phyloP scores from a whole-genome alignment of 2,113 vertebrate genomes.

The Otis tarda region DNA sequence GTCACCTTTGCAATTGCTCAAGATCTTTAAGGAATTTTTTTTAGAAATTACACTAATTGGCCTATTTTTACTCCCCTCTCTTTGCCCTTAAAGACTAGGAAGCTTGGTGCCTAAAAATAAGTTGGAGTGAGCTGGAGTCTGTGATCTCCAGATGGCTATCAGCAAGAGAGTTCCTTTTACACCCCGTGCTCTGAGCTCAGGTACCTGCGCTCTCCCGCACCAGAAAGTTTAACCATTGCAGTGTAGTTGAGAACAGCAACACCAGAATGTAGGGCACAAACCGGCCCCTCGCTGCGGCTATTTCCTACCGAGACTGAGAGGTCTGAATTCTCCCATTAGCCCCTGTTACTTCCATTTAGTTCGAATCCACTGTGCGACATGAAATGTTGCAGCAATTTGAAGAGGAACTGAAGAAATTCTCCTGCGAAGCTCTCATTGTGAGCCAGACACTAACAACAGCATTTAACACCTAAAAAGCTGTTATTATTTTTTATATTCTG shows the following conservation, averaged over 20 bases:
- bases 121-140: not conserved
- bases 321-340: not conserved
- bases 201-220: not conserved
- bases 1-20: conserved; percentile 56
- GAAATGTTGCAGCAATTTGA: not conserved
- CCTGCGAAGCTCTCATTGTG: not conserved
- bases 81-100: conserved; percentile 39
- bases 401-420: not conserved
- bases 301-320: not conserved
- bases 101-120: conserved; percentile 70
- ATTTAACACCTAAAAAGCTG: not conserved
- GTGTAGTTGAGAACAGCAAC: not conserved
- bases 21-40: conserved; percentile 60
- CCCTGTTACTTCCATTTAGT: not conserved
- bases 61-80: conserved; percentile 66
- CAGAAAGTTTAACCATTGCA: conserved; percentile 19
- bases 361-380: not conserved
- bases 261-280: conserved; percentile 12
- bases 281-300: not conserved
- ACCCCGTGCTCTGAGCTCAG: not conserved
- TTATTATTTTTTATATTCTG: not conserved
- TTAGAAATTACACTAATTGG: conserved; percentile 65
- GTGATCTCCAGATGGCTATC: conserved; percentile 51
- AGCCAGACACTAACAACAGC: not conserved
- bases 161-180: conserved; percentile 16